Base-by-base conservation (phyloP, 2,113 vertebrate genomes). In the Colinus virginianus region DNA sequence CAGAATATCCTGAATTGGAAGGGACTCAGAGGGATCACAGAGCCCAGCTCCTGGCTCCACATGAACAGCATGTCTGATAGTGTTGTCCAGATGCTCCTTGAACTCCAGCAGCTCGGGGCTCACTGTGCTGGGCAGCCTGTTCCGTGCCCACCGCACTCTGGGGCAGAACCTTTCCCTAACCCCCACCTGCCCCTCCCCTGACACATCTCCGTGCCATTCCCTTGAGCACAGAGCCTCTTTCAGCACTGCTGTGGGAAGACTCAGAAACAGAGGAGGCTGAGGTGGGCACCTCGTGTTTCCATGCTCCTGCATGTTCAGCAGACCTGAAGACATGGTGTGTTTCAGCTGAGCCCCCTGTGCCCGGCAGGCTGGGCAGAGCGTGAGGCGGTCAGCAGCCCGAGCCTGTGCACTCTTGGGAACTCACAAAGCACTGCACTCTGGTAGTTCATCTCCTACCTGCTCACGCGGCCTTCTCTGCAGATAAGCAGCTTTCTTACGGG, bases 241-340 rank as follows among this genome's bases (percentile, higher is more conserved):
- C 62, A 68, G 53, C 43, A 42, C 26, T 68, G 40, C 69, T 68
- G 30, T 38, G 18, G 66, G 20, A 64, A 36, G 58, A 36, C 34
- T 6, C 10, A 10, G 4, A 32, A n/a, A 45, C 64, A 71, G 48
- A 78, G 40, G 32, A 83, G 67, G 34, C 32, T 40, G 40, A 68
- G 45, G 9, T 84, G 53, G 30, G 18, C 28, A 40, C 15, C 48
- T 76, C 58, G 30, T 48, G 36, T 74, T 91, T 72, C 45, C 11
- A 6, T 23, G 80, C 11, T 77, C 22, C 15, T 70, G 58, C 49
- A 20, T 0, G 0, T 61, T 69, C 45, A 36, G 66, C 84, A 94
- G 74, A 19, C 26, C 48, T 74, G 77, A n/a, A 8, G 66, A 64
- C 46, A 25, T 0, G 0, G 62, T 0, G 0, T 25, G 9, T 58